Conservation (phyloP, 2,113 vertebrate genomes). For the Sphaerodactylus townsendi region DNA sequence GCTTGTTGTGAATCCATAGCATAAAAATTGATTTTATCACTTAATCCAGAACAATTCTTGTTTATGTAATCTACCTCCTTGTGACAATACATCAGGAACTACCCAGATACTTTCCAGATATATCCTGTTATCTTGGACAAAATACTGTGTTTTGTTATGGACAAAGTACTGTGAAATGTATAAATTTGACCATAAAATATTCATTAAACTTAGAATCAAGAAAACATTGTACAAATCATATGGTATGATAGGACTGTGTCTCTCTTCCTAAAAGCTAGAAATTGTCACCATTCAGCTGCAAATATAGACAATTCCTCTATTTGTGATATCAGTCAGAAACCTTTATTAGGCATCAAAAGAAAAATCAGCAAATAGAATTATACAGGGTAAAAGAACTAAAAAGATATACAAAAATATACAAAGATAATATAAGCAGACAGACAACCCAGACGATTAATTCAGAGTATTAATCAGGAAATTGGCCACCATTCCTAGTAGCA, state of each 20-base stretch:
- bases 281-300: neutral
- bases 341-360: no score
- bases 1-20: neutral
- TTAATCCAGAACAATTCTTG: slow-evolving; percentile 21
- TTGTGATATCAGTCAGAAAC: no score
- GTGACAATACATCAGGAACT: neutral
- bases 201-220: neutral
- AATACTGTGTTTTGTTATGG: slow-evolving; percentile 5
- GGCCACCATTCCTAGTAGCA: no score
- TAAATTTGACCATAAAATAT: slow-evolving; percentile 12
- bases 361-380: no score
- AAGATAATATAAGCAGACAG: no score
- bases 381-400: no score
- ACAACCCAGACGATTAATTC: no score
- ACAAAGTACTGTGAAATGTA: slow-evolving; percentile 6
- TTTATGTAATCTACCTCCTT: neutral
- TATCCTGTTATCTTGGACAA: neutral
- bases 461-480: no score
- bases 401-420: no score
- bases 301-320: neutral
- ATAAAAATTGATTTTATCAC: slow-evolving; percentile 21
- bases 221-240: neutral
- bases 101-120: neutral
- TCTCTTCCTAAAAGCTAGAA: neutral
- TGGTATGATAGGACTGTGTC: neutral